Conservation (phyloP, 2,888 invertebrate species). For the Ametastegia equiseti region DNA sequence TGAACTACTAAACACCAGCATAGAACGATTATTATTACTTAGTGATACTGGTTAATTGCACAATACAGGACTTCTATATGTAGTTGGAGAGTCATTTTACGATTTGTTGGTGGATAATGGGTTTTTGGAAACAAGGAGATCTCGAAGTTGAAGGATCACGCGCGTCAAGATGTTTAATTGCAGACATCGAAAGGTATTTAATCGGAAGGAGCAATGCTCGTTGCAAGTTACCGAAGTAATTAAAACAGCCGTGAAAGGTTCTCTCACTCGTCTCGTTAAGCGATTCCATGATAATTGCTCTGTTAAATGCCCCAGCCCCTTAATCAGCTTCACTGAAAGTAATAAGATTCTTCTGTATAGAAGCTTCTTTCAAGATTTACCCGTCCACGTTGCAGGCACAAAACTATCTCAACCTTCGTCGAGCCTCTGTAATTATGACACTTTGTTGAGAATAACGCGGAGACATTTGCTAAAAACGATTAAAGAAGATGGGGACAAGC, state of each 20-base stretch:
- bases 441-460: background rate
- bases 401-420: background rate
- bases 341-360: conserved; percentile 7
- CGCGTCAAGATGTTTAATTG: background rate
- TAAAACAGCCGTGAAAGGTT: conserved; percentile 57
- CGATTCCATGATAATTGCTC: conserved; percentile 62
- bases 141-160: background rate
- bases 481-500: background rate
- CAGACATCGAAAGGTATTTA: conserved; percentile 2
- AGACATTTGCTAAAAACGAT: background rate
- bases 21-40: background rate
- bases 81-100: conserved; percentile 7
- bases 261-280: conserved; percentile 52
- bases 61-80: background rate
- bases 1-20: background rate
- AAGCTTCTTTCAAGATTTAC: background rate
- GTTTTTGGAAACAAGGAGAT: background rate
- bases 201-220: background rate
- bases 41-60: background rate
- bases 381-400: background rate
- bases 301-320: conserved; percentile 45
- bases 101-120: background rate
- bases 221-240: conserved; percentile 53
- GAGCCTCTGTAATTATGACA: conserved; percentile 21
- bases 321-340: conserved; percentile 7